Evolutionary conservation across 2,888 invertebrate species (phyloP).

Genomic region (Unio delphinus): DNA sequence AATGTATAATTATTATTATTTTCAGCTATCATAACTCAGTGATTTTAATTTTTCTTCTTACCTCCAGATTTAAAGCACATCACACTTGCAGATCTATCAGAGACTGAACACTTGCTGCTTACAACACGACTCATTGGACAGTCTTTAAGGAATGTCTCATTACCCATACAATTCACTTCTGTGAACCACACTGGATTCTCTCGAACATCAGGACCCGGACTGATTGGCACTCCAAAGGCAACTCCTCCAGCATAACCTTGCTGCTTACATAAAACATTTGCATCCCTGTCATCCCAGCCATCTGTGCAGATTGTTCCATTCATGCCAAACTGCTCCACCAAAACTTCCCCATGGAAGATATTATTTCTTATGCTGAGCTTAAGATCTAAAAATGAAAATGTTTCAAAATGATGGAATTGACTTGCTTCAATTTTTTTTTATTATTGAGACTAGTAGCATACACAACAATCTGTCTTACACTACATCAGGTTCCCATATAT

Average conservation of each 20-base stretch:
- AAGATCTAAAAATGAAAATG: constrained; percentile 23
- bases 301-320: constrained; percentile 77
- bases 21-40: no score
- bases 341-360: constrained; percentile 77
- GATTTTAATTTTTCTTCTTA: constrained; percentile 8
- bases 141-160: constrained; percentile 30
- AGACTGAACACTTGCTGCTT: constrained; percentile 35
- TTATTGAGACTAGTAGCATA: no score
- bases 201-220: constrained; percentile 10
- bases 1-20: no score
- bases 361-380: constrained; percentile 32
- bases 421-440: neutral
- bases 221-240: constrained; percentile 40
- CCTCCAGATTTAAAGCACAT: constrained; percentile 51
- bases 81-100: constrained; percentile 48
- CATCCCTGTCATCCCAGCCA: constrained; percentile 53
- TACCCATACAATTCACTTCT: constrained; percentile 43
- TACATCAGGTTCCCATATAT: no score
- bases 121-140: constrained; percentile 38
- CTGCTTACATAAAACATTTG: constrained; percentile 49
- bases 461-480: no score
- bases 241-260: constrained; percentile 50
- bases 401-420: neutral
- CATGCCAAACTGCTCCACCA: constrained; percentile 79
- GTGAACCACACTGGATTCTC: constrained; percentile 44